Conservation (phyloP, 2,797 vertebrate species). For the Tympanoctomys barrerae region DNA sequence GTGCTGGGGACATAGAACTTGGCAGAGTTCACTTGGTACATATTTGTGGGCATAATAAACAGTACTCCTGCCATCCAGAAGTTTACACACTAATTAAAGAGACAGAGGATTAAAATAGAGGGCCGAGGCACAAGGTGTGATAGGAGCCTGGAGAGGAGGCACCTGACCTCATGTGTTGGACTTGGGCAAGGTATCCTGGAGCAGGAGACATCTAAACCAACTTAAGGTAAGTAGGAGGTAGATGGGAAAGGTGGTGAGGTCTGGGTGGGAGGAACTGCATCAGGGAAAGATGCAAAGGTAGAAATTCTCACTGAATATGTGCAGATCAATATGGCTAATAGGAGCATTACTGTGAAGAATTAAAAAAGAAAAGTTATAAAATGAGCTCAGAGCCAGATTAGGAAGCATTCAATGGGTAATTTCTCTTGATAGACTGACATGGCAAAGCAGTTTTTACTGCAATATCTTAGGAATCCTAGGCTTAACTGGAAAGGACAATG, state of each 20-base stretch:
- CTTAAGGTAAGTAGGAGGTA: not conserved
- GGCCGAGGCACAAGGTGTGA: not conserved
- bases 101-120: not conserved
- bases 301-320: not conserved
- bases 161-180: not conserved
- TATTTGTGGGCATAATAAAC: not conserved
- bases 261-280: not conserved
- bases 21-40: not conserved
- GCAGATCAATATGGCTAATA: not conserved
- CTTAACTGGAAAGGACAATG: not conserved
- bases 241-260: not conserved
- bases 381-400: conserved; percentile 15
- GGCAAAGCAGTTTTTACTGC: not conserved
- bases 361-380: conserved; percentile 26
- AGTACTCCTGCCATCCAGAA: not conserved
- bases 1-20: not conserved
- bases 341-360: not conserved
- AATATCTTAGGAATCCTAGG: not conserved
- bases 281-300: not conserved
- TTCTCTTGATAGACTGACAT: not conserved
- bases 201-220: not conserved
- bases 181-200: not conserved
- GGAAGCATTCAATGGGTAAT: not conserved
- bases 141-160: not conserved
- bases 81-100: not conserved